A percentile compares a stretch with the other conserved stretches of the same genome.
Evolutionary conservation across 1,140 invertebrate species (phyloP).

Genomic region (Limonius californicus): DNA sequence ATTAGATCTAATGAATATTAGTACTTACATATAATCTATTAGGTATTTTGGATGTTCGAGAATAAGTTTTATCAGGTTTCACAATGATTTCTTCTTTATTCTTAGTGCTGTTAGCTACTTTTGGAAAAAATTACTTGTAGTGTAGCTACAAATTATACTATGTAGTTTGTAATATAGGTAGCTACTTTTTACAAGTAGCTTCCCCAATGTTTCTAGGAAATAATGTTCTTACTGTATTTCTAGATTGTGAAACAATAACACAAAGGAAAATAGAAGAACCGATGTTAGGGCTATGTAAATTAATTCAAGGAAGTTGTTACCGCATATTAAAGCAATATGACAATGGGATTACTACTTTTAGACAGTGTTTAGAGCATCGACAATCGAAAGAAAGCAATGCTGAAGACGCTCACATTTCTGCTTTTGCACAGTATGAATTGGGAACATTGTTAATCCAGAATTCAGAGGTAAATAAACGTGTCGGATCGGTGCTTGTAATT

Average conservation of each 20-base stretch:
- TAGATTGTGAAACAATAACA: constrained; percentile 28
- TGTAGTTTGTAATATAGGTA: too few species aligned
- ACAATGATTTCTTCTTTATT: too few species aligned
- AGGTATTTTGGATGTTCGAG: too few species aligned
- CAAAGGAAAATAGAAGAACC: constrained; percentile 47
- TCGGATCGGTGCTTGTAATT: too few species aligned
- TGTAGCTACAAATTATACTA: too few species aligned
- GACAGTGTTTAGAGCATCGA: constrained; percentile 50
- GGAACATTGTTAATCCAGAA: constrained; percentile 53
- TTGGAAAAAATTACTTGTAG: too few species aligned
- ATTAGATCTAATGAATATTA: too few species aligned
- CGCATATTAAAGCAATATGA: constrained; percentile 49
- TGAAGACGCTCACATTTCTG: constrained; percentile 60
- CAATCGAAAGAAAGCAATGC: constrained; percentile 39
- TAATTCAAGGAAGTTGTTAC: constrained; percentile 53
- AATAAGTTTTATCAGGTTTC: too few species aligned
- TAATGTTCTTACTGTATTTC: background rate
- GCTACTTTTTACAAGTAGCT: too few species aligned
- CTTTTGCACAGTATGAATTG: constrained; percentile 66
- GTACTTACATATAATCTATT: too few species aligned
- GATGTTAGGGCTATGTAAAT: constrained; percentile 53
- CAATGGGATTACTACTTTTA: constrained; percentile 52
- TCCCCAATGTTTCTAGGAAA: background rate
- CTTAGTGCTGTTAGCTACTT: too few species aligned
- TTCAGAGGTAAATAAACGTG: constrained; percentile 46